A percentile compares a stretch with the other conserved stretches of the same genome.
Evolutionary conservation across 2,888 invertebrate genomes (phyloP).

Genomic region (Loripinus fragilis): DNA sequence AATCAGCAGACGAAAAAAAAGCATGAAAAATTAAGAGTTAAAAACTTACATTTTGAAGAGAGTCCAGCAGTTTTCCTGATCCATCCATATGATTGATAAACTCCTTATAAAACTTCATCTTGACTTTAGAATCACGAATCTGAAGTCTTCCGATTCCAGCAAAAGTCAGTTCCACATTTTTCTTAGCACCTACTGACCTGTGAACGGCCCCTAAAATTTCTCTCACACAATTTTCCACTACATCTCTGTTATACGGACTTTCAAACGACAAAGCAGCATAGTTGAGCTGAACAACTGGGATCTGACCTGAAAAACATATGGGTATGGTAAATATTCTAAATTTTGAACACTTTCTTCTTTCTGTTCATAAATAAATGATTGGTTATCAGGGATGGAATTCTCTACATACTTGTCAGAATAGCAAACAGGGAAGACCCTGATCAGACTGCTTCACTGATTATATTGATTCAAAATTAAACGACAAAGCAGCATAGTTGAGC

Average conservation of each 20-base stretch:
- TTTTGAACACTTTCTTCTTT: too few species aligned
- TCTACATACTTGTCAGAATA: too few species aligned
- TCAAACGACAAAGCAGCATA: conserved; percentile 81
- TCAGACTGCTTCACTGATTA: too few species aligned
- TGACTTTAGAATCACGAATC: conserved; percentile 80
- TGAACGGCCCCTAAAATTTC: conserved; percentile 81
- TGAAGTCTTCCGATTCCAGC: conserved; percentile 81
- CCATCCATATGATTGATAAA: conserved; percentile 83
- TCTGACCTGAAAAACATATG: conserved; percentile 75
- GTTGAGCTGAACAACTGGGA: conserved; percentile 82
- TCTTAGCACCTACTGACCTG: conserved; percentile 75
- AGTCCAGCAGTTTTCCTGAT: conserved; percentile 79
- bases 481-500: too few species aligned
- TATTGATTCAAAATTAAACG: too few species aligned
- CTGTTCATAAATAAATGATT: too few species aligned
- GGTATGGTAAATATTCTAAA: too few species aligned
- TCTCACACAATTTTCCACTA: conserved; percentile 81
- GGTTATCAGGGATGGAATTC: too few species aligned
- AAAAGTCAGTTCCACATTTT: conserved; percentile 82
- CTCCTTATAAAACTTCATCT: conserved; percentile 84
- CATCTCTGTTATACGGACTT: conserved; percentile 81
- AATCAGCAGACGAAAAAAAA: too few species aligned
- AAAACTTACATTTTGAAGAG: conserved; percentile 82
- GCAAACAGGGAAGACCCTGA: neutral
- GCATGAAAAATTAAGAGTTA: neutral